Evolutionary conservation across 2,797 vertebrate genomes (phyloP).

Genomic region (Silurus lanzhouensis): DNA sequence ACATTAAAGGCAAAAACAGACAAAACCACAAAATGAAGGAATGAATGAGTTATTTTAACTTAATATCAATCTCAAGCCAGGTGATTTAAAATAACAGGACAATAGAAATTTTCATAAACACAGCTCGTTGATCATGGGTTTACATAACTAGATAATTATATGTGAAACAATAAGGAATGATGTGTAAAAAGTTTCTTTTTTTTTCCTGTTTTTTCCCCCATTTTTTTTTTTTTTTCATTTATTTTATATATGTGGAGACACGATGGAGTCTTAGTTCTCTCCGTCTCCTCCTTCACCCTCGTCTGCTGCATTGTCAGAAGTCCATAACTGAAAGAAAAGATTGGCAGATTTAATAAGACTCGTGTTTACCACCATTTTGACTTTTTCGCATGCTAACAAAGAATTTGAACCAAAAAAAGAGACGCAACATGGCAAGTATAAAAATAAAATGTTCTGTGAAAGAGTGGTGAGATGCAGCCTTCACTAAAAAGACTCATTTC

Average conservation of each 20-base stretch:
- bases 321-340: slow-evolving; percentile 79
- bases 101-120: slow-evolving; percentile 79
- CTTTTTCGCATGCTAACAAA: neutral
- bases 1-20: slow-evolving; percentile 78
- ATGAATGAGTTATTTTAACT: slow-evolving; percentile 69
- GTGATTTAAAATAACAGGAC: slow-evolving; percentile 72
- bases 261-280: slow-evolving; percentile 77
- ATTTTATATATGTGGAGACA: slow-evolving; percentile 49
- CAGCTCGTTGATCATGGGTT: slow-evolving; percentile 68
- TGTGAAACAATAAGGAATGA: slow-evolving; percentile 85
- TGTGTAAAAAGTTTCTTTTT: slow-evolving; percentile 85
- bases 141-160: slow-evolving; percentile 83
- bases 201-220: slow-evolving; percentile 63
- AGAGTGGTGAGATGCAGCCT: too few species aligned
- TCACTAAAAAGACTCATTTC: neutral
- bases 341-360: neutral
- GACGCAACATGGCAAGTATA: neutral
- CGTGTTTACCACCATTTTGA: neutral
- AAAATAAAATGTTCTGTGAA: neutral
- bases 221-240: slow-evolving; percentile 38
- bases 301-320: slow-evolving; percentile 84
- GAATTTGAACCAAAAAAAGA: neutral
- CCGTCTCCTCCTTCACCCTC: slow-evolving; percentile 82
- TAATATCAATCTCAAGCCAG: slow-evolving; percentile 77
- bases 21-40: slow-evolving; percentile 80